phyloP scores from a whole-genome alignment of 2,797 vertebrate species.

The Crax fasciolata region DNA sequence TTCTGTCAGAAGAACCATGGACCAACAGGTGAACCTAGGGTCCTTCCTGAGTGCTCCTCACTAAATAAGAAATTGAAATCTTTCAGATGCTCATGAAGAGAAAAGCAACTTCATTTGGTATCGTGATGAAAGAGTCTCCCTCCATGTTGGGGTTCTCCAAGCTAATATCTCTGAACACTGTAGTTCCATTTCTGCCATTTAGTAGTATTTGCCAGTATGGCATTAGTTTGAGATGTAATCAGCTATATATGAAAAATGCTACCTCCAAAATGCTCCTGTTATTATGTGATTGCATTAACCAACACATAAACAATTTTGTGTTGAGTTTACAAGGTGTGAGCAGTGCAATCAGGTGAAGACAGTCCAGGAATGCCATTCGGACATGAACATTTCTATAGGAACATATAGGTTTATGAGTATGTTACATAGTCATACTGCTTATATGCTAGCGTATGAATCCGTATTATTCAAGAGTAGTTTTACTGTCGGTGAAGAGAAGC shows the following conservation, averaged over 20 bases:
- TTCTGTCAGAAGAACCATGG: background rate
- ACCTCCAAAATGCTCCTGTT: background rate
- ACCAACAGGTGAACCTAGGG: background rate
- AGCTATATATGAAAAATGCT: background rate
- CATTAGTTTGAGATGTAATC: background rate
- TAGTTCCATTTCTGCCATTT: background rate
- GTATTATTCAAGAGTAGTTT: background rate
- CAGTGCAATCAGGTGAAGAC: background rate
- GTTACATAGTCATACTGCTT: background rate
- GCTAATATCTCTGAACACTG: background rate
- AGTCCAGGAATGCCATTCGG: background rate
- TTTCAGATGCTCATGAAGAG: background rate
- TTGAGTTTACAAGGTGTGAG: background rate
- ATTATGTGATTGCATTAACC: background rate
- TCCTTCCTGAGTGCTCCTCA: accelerated
- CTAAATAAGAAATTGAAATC: background rate
- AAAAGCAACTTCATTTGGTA: background rate
- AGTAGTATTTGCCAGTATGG: background rate
- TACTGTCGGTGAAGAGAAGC: background rate
- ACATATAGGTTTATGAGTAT: accelerated
- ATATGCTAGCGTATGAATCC: background rate
- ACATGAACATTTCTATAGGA: background rate
- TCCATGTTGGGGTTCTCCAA: background rate
- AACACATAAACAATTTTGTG: background rate
- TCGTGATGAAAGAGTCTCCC: background rate